phyloP scores from a whole-genome alignment of 1,140 invertebrate genomes.

The Ectropis grisescens region DNA sequence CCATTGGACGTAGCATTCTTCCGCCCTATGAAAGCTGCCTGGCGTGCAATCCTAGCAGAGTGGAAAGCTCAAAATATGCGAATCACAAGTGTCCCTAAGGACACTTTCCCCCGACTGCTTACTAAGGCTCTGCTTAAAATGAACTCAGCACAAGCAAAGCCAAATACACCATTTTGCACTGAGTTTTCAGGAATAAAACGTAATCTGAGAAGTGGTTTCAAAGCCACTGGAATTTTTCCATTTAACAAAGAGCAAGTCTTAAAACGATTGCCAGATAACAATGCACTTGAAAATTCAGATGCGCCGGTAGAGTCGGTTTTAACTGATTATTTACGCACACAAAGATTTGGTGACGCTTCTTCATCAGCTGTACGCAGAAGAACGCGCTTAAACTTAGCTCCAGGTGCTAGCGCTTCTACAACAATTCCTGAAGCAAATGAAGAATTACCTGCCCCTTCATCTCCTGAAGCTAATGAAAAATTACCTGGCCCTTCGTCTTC shows the following conservation, averaged over 20 bases:
- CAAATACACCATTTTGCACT: background rate
- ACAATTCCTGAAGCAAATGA: no score
- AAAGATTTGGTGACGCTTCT: no score
- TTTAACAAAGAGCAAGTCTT: constrained; percentile 9
- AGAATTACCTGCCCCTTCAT: no score
- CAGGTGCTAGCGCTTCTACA: no score
- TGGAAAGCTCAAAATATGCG: constrained; percentile 3
- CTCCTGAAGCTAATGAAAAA: no score
- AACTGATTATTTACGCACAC: no score
- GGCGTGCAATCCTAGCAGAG: constrained; percentile 2
- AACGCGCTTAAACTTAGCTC: no score
- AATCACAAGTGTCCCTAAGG: background rate
- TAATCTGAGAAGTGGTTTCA: constrained; percentile 1
- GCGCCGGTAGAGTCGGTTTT: no score
- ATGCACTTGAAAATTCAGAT: no score
- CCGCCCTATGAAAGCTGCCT: constrained; percentile 6
- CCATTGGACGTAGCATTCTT: constrained; percentile 13
- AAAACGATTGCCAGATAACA: no score
- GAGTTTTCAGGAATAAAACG: constrained; percentile 2
- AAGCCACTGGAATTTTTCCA: constrained; percentile 1
- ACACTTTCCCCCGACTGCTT: constrained; percentile 1
- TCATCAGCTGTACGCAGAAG: no score
- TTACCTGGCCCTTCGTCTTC: no score
- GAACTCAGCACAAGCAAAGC: background rate
- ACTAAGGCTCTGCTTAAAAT: constrained; percentile 1